These are phyloP conservation scores for Sorex maritimensis DNA, from an alignment of 2,797 vertebrate genomes.

Conservation along the genomic window DNA sequence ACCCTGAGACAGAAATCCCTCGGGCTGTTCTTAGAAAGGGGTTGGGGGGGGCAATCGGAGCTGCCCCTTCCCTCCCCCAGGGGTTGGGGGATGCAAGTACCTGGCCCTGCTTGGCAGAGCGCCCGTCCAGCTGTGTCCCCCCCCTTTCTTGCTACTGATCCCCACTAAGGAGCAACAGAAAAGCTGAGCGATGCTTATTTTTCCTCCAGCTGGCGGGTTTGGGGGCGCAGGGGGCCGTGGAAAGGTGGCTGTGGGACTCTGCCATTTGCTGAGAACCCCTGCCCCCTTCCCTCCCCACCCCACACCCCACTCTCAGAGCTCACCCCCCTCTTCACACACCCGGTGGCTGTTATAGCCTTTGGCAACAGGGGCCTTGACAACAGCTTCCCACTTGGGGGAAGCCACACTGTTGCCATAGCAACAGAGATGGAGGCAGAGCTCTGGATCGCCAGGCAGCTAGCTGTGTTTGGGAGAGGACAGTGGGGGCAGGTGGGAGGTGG, in stretches of 20 bases:
- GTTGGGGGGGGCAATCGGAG: conserved; percentile 31
- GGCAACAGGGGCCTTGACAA: conserved; percentile 87
- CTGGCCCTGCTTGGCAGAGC: neutral
- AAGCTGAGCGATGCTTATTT: neutral
- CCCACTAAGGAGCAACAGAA: neutral
- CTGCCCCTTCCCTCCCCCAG: conserved; percentile 13
- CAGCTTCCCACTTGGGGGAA: conserved; percentile 86
- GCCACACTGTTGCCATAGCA: conserved; percentile 82
- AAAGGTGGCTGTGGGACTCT: conserved; percentile 24
- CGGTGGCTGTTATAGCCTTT: conserved; percentile 85
- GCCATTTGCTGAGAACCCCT: conserved; percentile 57
- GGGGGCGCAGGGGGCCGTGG: neutral
- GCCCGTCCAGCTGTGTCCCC: neutral
- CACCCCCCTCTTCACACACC: conserved; percentile 73
- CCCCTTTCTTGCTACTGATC: neutral
- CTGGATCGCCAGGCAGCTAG: conserved; percentile 55
- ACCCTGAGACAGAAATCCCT: neutral
- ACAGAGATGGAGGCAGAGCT: conserved; percentile 69
- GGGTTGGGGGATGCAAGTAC: neutral
- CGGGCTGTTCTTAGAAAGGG: conserved; percentile 15
- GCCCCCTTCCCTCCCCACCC: conserved; percentile 20
- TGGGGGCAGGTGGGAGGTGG: conserved; percentile 52
- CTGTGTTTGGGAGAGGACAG: conserved; percentile 64
- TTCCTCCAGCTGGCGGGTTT: neutral
- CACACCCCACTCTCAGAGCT: conserved; percentile 48